Evolutionary conservation across 1,140 invertebrate species (phyloP), one percentile per base, ranked within the genome.

Genomic region (Drosophila kepulauana): DNA sequence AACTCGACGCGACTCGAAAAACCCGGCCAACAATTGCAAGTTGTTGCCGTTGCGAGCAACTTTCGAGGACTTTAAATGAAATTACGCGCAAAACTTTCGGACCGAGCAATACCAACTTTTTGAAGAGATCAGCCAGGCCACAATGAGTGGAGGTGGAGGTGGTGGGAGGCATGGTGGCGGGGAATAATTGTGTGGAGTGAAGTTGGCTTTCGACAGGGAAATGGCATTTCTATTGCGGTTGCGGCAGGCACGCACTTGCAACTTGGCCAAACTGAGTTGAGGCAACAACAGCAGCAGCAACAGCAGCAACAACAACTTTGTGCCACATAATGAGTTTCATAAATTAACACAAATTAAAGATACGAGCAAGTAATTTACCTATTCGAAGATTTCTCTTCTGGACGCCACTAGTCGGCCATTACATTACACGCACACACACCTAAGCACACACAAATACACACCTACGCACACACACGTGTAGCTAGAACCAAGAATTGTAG

Each of bases 41-140:
- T 85, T 85, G 69, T 54, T 66, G 67, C n/a, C 16, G 69, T 48
- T 30, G 59, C 73, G 57, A 78, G 73, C 78, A 88, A 88, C 78
- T 88, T 88, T 88, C 81, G 71, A 88, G 85, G 85, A 88, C 85
- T 88, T 89, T 85, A 88, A 88, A 88, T 88, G 85, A 88, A 88
- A 88, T 88, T 89, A 88, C 81, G 85, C 85, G 85, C 46, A 79
- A 88, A 88, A 88, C 57, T 88, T 88, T 85, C 57, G 75, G 79
- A 73, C 65, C 35, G 35, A 63, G 70, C 65, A 62, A 70, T 75
- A 59, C 51, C 48, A 88, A 84, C 68, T 89, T 88, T 85, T 75
- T 57, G 61, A 88, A 88, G 85, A 84, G 85, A 88, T 88, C 73
- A 76, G 57, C 80, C 15, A 25, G 43, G 57, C 57, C 20, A n/a